These are phyloP conservation scores for Homarus americanus DNA, from an alignment of 1,140 invertebrate species.

Conservation along the genomic window DNA sequence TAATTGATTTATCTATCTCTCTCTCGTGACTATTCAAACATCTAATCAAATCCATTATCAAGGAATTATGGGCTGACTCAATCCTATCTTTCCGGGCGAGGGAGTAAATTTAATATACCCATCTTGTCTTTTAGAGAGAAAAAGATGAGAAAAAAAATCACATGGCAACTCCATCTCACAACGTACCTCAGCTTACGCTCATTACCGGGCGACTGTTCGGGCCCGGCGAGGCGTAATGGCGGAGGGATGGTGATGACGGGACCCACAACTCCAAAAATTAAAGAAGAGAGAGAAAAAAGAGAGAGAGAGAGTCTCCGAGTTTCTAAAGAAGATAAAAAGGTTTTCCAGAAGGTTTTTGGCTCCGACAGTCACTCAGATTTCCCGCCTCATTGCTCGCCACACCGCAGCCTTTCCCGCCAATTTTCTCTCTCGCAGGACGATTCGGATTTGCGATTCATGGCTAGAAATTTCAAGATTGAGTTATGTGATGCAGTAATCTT, in stretches of 20 bases:
- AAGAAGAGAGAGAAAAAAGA: not conserved
- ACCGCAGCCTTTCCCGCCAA: no score
- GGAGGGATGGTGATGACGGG: not conserved
- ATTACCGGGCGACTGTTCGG: constrained; percentile 5
- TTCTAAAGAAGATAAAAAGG: constrained; percentile 6
- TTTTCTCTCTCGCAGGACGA: no score
- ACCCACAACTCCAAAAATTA: not conserved
- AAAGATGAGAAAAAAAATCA: not conserved
- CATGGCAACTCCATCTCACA: not conserved
- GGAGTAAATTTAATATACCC: not conserved
- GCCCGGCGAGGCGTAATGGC: not conserved
- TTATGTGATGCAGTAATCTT: no score
- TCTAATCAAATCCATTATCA: not conserved
- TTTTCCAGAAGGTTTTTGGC: not conserved
- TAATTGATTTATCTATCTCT: not conserved
- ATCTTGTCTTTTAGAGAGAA: not conserved
- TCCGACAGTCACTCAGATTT: not conserved
- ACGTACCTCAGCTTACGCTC: not conserved
- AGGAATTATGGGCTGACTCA: not conserved
- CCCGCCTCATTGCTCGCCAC: not conserved
- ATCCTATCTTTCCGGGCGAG: not conserved
- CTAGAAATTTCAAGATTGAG: no score
- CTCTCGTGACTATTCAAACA: not conserved
- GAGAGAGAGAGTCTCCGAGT: not conserved
- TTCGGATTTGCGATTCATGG: no score